A percentile compares a stretch with the other conserved stretches of the same genome.
phyloP scores from a whole-genome alignment of 2,888 invertebrate genomes.

The Brachynemurus nebulosus region DNA sequence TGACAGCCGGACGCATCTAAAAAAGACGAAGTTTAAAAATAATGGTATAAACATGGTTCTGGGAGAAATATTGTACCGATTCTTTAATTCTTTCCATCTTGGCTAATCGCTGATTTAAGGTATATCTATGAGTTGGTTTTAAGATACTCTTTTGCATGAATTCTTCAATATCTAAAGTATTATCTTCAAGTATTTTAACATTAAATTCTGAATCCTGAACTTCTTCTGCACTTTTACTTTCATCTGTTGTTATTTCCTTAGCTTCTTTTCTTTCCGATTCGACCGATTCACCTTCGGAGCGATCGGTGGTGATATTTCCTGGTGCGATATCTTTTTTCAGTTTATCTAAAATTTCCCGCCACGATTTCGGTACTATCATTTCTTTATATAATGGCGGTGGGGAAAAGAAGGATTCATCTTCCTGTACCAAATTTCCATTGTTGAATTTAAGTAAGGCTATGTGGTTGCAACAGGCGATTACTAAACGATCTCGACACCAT shows the following conservation, averaged over 20 bases:
- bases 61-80: no score
- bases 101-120: background rate
- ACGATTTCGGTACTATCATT: constrained; percentile 27
- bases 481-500: no score
- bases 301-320: constrained; percentile 15
- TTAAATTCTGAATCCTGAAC: no score
- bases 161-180: constrained; percentile 28
- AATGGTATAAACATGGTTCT: background rate
- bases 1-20: constrained; percentile 39
- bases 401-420: no score
- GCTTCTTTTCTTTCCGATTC: background rate
- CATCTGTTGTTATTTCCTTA: background rate
- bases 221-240: background rate
- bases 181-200: background rate
- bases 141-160: constrained; percentile 21
- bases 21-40: constrained; percentile 16
- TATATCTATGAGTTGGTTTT: background rate
- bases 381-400: constrained; percentile 31
- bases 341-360: constrained; percentile 12
- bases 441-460: no score
- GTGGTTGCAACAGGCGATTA: no score
- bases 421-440: no score
- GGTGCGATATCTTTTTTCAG: constrained; percentile 11
- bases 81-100: background rate
- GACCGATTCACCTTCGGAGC: no score